Evolutionary conservation across 53 echinoderm and acorn worm genomes (phyloP), one percentile per base, ranked within the genome.

Genomic region (Antedon mediterranea): DNA sequence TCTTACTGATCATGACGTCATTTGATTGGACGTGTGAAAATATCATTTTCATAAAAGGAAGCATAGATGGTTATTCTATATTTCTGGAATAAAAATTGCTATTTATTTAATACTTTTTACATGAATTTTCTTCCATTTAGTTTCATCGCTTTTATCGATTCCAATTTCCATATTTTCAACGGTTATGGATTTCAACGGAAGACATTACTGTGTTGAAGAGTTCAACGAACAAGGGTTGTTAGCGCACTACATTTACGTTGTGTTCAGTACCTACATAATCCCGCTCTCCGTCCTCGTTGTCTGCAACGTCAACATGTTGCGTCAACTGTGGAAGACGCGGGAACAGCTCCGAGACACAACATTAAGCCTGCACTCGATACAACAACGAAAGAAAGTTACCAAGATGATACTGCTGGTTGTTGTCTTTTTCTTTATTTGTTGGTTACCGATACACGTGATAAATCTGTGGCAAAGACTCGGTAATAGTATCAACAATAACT

Each of bases 381-480:
- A 57, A 18, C 98, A 97, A 83, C 89, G 88, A 27, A 85, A 89
- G 44, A 84, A 84, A 71, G 88, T 93, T 26, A 97, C 97, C 30
- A 83, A 84, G 13, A 92, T 97, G 97, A 88, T 97, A 5, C 82
- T 97, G 77, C 88, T 90, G 32, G 90, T 97, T 3, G 97, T 97
- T 30, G 43, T 89, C 28, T 81, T 92, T 0, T 97, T 97, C 76
- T 90, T 87, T 4, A n/a, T 93, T 26, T 97, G 97, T 74, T 97
- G 97, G 92, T 41, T 97, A 7, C 97, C 97, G 13, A 87, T 89
- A 43, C 85, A 97, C 76, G 34, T 88, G 34, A 80, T 97, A 72
- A 87, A 72, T 71, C 43, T 90, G 26, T 92, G 97, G 91, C 84
- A 83, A 30, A 78, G 92, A 13, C 43, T 92, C 0, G 83, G 79